These are phyloP conservation scores for Chunga burmeisteri DNA, from an alignment of 2,113 vertebrate species.

Conservation along the genomic window DNA sequence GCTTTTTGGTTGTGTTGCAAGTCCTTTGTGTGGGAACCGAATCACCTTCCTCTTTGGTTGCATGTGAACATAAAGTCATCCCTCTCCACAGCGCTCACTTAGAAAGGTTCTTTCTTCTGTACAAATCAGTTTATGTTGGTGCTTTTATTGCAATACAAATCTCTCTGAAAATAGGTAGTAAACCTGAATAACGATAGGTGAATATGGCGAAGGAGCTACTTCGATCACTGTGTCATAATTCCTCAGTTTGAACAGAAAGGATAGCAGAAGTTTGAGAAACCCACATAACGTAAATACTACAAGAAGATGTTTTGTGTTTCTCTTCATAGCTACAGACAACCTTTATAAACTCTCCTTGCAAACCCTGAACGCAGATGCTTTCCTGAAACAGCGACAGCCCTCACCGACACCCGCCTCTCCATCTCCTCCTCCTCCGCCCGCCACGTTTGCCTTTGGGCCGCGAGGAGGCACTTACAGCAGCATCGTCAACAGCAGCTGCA, in stretches of 20 bases:
- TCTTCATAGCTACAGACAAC: constrained; percentile 85
- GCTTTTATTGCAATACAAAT: neutral
- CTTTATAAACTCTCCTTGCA: constrained; percentile 96
- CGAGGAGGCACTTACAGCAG: constrained; percentile 90
- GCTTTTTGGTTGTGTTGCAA: neutral
- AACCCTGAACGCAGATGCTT: constrained; percentile 93
- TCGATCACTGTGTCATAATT: neutral
- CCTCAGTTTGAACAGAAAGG: neutral
- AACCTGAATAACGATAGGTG: neutral
- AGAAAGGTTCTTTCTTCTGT: neutral
- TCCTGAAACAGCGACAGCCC: constrained; percentile 90
- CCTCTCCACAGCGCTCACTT: neutral
- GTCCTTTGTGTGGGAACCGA: neutral
- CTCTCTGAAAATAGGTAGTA: neutral
- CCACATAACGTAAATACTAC: neutral
- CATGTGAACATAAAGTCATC: neutral
- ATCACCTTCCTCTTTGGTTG: neutral
- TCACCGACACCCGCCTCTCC: constrained; percentile 80
- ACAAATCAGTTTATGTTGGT: neutral
- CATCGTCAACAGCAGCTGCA: constrained; percentile 81
- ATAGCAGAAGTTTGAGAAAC: neutral
- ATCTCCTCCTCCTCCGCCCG: constrained; percentile 82
- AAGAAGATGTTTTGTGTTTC: constrained; percentile 30
- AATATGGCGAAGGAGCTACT: neutral
- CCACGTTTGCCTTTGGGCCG: constrained; percentile 75